A percentile compares a stretch with the other conserved stretches of the same genome.
Conservation (phyloP, 2,888 invertebrate genomes). For the Oscheius sp. region DNA sequence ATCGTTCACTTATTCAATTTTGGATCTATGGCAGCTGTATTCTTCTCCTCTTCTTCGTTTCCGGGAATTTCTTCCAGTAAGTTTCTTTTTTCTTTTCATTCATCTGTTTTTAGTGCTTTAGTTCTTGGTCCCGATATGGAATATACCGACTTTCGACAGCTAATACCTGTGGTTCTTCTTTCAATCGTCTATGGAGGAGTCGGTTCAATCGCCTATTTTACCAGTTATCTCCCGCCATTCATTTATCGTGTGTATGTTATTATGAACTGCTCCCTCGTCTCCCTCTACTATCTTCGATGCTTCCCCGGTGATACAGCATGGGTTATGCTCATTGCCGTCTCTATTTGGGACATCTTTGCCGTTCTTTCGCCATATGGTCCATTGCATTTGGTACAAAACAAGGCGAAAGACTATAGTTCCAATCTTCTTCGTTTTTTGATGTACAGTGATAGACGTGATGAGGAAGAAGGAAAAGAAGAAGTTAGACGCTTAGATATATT, state of each 20-base stretch:
- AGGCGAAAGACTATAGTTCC: conserved; percentile 59
- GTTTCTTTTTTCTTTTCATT: conserved; percentile 5
- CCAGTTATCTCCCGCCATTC: neutral
- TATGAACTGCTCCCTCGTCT: conserved; percentile 57
- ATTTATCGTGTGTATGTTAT: conserved; percentile 59
- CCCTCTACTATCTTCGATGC: conserved; percentile 52
- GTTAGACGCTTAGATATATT: neutral
- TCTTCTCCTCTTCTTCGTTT: conserved; percentile 54
- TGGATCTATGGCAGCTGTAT: conserved; percentile 55
- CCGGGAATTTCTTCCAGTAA: conserved; percentile 42
- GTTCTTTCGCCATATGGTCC: conserved; percentile 60
- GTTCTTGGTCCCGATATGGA: conserved; percentile 7
- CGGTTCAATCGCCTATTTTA: conserved; percentile 27
- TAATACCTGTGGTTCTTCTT: neutral
- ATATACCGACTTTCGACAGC: neutral
- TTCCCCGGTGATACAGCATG: conserved; percentile 58
- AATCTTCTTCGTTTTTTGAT: conserved; percentile 57
- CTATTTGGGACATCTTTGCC: conserved; percentile 60
- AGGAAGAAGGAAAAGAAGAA: conserved; percentile 23
- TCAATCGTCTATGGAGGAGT: conserved; percentile 5
- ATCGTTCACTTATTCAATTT: conserved; percentile 47
- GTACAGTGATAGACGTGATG: conserved; percentile 50
- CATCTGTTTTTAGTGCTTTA: neutral
- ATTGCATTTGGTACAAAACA: conserved; percentile 51
- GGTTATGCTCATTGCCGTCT: conserved; percentile 54